These are phyloP conservation scores for Tachysurus fulvidraco DNA, from an alignment of 2,113 vertebrate species.

Conservation along the genomic window DNA sequence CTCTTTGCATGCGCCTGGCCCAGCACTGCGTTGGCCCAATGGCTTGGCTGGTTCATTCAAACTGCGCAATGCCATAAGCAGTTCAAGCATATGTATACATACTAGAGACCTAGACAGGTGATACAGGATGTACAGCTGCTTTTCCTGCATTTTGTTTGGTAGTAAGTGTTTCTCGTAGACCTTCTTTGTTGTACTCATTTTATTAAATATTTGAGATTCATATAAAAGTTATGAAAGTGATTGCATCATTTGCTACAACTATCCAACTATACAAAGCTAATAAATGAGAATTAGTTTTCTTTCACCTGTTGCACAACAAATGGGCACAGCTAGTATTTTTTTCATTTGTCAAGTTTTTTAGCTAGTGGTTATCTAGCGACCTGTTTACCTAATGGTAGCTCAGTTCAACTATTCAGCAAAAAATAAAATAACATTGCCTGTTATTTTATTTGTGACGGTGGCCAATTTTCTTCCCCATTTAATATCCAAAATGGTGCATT, in stretches of 20 bases:
- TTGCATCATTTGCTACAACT: background rate
- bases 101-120: background rate
- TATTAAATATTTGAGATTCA: background rate
- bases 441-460: background rate
- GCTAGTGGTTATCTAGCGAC: background rate
- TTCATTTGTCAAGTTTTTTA: background rate
- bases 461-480: background rate
- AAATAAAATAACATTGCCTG: background rate
- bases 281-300: background rate
- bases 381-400: background rate
- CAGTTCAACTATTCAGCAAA: background rate
- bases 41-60: constrained; percentile 53
- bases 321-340: background rate
- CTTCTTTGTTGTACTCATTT: background rate
- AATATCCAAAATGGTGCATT: background rate
- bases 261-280: background rate
- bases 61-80: constrained; percentile 46
- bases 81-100: background rate
- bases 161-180: background rate
- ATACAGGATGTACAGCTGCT: background rate
- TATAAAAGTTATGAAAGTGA: background rate
- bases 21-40: constrained; percentile 37
- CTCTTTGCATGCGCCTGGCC: constrained; percentile 65
- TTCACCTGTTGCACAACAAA: background rate
- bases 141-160: background rate